Evolutionary conservation across 1,140 invertebrate species (phyloP).

Genomic region (Drosophila kanapiae): DNA sequence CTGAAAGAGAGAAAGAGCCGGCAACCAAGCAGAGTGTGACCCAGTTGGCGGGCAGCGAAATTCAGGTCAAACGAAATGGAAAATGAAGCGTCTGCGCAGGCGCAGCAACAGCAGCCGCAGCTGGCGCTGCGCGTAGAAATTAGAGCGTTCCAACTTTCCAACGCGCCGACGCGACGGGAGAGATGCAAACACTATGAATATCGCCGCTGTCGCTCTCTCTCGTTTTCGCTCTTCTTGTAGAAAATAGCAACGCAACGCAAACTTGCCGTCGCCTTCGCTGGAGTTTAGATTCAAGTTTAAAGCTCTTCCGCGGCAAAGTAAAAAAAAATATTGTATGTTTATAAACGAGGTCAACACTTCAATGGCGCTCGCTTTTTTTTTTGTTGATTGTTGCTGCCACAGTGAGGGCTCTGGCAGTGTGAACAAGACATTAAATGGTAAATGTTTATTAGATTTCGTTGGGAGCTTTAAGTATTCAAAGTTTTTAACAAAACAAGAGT

Average conservation of each 20-base stretch:
- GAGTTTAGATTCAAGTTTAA: constrained; percentile 82
- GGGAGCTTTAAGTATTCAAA: no score
- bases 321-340: constrained; percentile 54
- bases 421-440: background rate
- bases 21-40: constrained; percentile 54
- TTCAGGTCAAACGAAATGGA: constrained; percentile 84
- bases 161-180: constrained; percentile 42
- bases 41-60: constrained; percentile 73
- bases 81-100: constrained; percentile 66
- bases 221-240: constrained; percentile 52
- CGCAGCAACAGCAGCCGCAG: constrained; percentile 20
- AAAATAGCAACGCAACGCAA: constrained; percentile 71
- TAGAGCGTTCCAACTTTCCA: constrained; percentile 74
- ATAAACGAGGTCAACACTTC: constrained; percentile 81
- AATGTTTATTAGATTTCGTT: background rate
- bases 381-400: constrained; percentile 22
- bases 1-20: constrained; percentile 5
- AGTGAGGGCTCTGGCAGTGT: background rate
- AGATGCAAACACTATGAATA: constrained; percentile 73
- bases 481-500: no score
- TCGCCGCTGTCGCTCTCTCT: constrained; percentile 15
- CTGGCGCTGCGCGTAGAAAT: constrained; percentile 73
- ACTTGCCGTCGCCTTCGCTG: constrained; percentile 35
- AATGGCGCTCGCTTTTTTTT: constrained; percentile 69
- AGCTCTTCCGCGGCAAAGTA: constrained; percentile 76